A percentile compares a stretch with the other conserved stretches of the same genome.
These are phyloP conservation scores for Mobula birostris DNA, from an alignment of 2,113 vertebrate genomes.

Conservation along the genomic window DNA sequence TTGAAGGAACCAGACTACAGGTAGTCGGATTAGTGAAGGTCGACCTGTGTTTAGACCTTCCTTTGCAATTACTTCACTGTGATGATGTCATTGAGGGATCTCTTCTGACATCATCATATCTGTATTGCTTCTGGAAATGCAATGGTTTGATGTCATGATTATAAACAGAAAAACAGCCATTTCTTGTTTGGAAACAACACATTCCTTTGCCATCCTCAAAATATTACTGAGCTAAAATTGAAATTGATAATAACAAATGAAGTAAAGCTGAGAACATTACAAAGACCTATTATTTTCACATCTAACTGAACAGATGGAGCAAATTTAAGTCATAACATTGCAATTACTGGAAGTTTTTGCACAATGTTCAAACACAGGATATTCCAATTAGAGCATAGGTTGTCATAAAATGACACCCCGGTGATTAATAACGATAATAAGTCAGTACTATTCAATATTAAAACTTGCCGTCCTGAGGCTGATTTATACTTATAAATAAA, in stretches of 20 bases:
- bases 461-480: conserved; percentile 12
- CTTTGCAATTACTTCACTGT: neutral
- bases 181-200: neutral
- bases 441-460: neutral
- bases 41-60: neutral
- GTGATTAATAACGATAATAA: conserved; percentile 19
- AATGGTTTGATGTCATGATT: neutral
- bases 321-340: conserved; percentile 33
- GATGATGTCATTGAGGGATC: neutral
- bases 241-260: conserved; percentile 3
- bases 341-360: neutral
- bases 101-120: neutral
- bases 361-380: neutral
- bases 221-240: neutral
- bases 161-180: neutral
- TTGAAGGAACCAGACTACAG: too few relatives aligned
- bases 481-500: conserved; percentile 28
- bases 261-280: neutral
- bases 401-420: neutral
- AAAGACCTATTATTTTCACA: conserved; percentile 7
- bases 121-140: neutral
- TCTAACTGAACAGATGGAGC: neutral
- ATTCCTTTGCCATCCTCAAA: neutral
- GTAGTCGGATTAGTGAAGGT: too few relatives aligned
- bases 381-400: neutral